A percentile compares a stretch with the other conserved stretches of the same genome.
Evolutionary conservation across 2,888 invertebrate species (phyloP).

Genomic region (Dorcus parallelipipedus): DNA sequence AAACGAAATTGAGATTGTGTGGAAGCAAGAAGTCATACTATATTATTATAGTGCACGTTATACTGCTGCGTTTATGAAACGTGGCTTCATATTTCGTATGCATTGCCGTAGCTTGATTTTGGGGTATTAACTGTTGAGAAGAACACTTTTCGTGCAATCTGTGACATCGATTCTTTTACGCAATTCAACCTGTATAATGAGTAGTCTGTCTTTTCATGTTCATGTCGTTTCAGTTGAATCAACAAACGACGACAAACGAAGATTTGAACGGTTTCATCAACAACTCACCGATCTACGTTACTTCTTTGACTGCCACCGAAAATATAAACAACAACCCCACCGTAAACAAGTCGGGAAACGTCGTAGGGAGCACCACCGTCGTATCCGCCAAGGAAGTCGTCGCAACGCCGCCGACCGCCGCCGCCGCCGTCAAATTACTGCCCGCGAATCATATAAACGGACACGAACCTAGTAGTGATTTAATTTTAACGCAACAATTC

Average conservation of each 20-base stretch:
- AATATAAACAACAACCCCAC: slow-evolving; percentile 54
- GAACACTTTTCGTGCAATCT: too few relatives aligned
- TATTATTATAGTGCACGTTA: too few relatives aligned
- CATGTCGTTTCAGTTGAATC: slow-evolving; percentile 56
- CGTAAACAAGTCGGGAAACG: slow-evolving; percentile 42
- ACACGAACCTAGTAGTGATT: slow-evolving; percentile 31
- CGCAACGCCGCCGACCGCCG: slow-evolving; percentile 24
- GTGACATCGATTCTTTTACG: too few relatives aligned
- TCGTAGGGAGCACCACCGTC: slow-evolving; percentile 45
- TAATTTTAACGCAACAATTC: slow-evolving; percentile 36
- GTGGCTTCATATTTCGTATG: too few relatives aligned
- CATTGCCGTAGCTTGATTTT: too few relatives aligned
- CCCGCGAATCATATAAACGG: slow-evolving; percentile 34
- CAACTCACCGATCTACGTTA: slow-evolving; percentile 80
- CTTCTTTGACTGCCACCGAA: slow-evolving; percentile 62
- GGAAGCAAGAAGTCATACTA: too few relatives aligned
- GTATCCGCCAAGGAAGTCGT: slow-evolving; percentile 46
- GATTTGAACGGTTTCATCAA: slow-evolving; percentile 80
- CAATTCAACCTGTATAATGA: too few relatives aligned
- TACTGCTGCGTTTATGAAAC: too few relatives aligned
- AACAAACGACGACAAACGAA: slow-evolving; percentile 54
- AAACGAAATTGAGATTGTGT: too few relatives aligned
- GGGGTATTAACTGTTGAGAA: too few relatives aligned
- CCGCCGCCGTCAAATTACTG: slow-evolving; percentile 29
- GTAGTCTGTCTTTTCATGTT: neutral